Evolutionary conservation across 2,797 vertebrate species (phyloP).

Genomic region (Streptopelia turtur): DNA sequence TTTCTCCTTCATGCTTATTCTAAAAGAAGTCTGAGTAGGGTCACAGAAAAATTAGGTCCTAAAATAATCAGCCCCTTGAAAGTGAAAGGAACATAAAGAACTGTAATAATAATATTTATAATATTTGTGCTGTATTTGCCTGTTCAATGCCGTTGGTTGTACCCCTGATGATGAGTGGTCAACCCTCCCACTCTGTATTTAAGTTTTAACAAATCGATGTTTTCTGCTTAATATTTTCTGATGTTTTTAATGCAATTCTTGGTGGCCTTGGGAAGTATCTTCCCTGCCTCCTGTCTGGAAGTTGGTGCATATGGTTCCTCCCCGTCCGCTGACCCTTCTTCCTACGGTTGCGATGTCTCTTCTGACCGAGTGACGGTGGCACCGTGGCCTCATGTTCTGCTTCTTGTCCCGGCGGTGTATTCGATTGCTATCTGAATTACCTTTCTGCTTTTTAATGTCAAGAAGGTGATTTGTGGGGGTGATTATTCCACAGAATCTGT

Average conservation of each 20-base stretch:
- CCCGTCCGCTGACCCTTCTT: not conserved
- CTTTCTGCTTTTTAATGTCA: not conserved
- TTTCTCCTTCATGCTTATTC: not conserved
- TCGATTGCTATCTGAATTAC: not conserved
- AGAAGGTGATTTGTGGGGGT: not conserved
- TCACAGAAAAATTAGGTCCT: not conserved
- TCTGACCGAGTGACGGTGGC: accelerated
- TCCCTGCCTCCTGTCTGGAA: not conserved
- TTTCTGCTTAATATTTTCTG: not conserved
- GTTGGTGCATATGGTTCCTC: not conserved
- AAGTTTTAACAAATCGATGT: not conserved
- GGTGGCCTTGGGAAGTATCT: not conserved
- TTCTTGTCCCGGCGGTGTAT: not conserved
- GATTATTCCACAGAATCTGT: not conserved
- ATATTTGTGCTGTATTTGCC: not conserved
- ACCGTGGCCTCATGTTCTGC: not conserved
- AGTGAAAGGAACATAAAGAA: not conserved
- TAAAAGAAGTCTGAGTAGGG: not conserved
- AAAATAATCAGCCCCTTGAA: not conserved
- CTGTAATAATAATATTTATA: no score
- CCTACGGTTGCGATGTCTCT: not conserved
- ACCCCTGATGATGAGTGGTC: no score
- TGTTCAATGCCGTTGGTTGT: accelerated
- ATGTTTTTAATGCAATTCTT: not conserved
- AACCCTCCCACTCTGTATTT: no score